Evolutionary conservation across 2,888 invertebrate genomes (phyloP).

Genomic region (Hermodice carunculata): DNA sequence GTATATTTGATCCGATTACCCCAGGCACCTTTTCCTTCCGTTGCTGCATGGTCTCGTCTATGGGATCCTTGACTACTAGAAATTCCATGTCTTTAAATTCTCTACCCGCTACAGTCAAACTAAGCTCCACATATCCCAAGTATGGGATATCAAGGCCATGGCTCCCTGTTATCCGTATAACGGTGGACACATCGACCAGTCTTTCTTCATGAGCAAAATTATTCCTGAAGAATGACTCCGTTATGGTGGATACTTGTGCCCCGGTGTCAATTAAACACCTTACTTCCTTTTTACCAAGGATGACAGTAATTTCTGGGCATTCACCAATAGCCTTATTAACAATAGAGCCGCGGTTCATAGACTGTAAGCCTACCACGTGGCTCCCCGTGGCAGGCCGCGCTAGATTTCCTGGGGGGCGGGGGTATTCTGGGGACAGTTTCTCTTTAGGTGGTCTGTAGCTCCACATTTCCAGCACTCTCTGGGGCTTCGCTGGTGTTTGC

Average conservation of each 20-base stretch:
- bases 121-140: slow-evolving; percentile 26
- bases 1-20: slow-evolving; percentile 29
- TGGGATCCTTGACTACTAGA: too few species aligned
- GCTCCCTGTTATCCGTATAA: slow-evolving; percentile 16
- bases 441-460: not conserved
- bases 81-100: not conserved
- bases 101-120: not conserved
- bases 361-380: not conserved
- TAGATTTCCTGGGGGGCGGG: not conserved
- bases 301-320: too few species aligned
- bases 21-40: slow-evolving; percentile 19
- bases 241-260: too few species aligned
- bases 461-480: not conserved
- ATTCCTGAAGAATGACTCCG: slow-evolving; percentile 18
- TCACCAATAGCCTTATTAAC: slow-evolving; percentile 22
- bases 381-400: slow-evolving; percentile 7
- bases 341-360: slow-evolving; percentile 12
- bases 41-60: not conserved
- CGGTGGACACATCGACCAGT: slow-evolving; percentile 22
- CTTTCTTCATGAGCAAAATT: not conserved
- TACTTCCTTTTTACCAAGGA: slow-evolving; percentile 20
- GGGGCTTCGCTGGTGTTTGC: not conserved
- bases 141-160: too few species aligned
- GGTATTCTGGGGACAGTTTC: slow-evolving; percentile 4
- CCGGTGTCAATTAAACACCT: too few species aligned